A percentile compares a stretch with the other conserved stretches of the same genome.
phyloP scores from a whole-genome alignment of 2,888 invertebrate species.

The Brassicogethes aeneus region DNA sequence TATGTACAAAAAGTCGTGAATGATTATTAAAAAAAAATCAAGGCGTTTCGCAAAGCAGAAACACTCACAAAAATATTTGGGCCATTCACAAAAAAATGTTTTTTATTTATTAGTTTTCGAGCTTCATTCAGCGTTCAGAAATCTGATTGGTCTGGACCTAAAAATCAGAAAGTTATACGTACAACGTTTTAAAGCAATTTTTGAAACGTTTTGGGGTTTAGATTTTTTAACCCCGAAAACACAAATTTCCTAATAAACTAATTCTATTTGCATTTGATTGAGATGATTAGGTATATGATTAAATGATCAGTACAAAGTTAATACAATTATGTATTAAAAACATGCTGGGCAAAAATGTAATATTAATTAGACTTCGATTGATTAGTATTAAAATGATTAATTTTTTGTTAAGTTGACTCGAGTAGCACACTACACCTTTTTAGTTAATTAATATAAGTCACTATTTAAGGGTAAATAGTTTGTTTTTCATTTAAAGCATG shows the following conservation, averaged over 20 bases:
- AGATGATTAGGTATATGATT: conserved; percentile 11
- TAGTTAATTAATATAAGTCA: conserved; percentile 15
- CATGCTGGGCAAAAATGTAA: conserved; percentile 10
- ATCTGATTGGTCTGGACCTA: conserved; percentile 55
- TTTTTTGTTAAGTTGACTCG: conserved; percentile 21
- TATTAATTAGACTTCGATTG: conserved; percentile 6
- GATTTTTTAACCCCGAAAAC: conserved; percentile 1
- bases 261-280: conserved; percentile 27
- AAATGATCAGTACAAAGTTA: conserved; percentile 4
- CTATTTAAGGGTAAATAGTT: not conserved
- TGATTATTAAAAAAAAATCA: not conserved
- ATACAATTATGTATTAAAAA: conserved; percentile 11
- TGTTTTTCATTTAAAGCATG: not conserved
- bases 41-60: not conserved
- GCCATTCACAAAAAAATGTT: not conserved
- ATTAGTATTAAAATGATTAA: conserved; percentile 15
- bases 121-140: conserved; percentile 34
- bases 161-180: conserved; percentile 22
- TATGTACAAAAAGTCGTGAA: not conserved
- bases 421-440: conserved; percentile 47
- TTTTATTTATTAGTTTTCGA: not conserved
- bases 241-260: conserved; percentile 11
- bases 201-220: not conserved
- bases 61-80: not conserved
- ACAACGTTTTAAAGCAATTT: not conserved